Evolutionary conservation across 1,140 invertebrate genomes (phyloP).

Genomic region (Mylabris phalerata): DNA sequence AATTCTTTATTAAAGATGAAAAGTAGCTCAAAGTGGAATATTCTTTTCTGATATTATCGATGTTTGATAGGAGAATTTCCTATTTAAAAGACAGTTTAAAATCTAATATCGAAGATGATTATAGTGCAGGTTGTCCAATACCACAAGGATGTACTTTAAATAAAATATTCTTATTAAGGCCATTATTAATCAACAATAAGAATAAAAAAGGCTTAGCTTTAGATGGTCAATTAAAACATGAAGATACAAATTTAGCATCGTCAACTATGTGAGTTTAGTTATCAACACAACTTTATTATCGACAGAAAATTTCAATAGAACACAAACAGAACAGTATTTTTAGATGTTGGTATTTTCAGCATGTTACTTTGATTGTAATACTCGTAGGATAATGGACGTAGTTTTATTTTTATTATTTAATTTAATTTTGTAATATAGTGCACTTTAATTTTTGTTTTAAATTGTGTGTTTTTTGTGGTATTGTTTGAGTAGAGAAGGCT

Average conservation of each 20-base stretch:
- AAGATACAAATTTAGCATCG: constrained; percentile 96
- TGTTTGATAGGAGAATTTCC: too few species aligned
- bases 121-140: constrained; percentile 92
- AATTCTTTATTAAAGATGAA: too few species aligned
- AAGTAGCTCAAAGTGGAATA: too few species aligned
- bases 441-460: constrained; percentile 13
- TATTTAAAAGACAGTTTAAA: too few species aligned
- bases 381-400: constrained; percentile 6
- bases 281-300: constrained; percentile 11
- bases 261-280: constrained; percentile 73
- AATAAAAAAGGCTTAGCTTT: constrained; percentile 96
- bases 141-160: constrained; percentile 94
- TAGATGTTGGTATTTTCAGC: constrained; percentile 11
- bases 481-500: constrained; percentile 72
- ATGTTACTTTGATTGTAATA: not conserved
- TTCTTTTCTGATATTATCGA: too few species aligned
- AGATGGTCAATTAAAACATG: constrained; percentile 97
- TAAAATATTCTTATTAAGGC: constrained; percentile 93
- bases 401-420: constrained; percentile 8
- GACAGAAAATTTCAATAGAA: not conserved
- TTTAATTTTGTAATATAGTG: not conserved
- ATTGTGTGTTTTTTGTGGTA: constrained; percentile 25
- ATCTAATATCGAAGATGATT: constrained; percentile 18
- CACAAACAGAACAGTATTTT: not conserved
- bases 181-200: constrained; percentile 93